A percentile compares a stretch with the other conserved stretches of the same genome.
Evolutionary conservation across 2,113 vertebrate genomes (phyloP).

Genomic region (Protobothrops mucrosquamatus): DNA sequence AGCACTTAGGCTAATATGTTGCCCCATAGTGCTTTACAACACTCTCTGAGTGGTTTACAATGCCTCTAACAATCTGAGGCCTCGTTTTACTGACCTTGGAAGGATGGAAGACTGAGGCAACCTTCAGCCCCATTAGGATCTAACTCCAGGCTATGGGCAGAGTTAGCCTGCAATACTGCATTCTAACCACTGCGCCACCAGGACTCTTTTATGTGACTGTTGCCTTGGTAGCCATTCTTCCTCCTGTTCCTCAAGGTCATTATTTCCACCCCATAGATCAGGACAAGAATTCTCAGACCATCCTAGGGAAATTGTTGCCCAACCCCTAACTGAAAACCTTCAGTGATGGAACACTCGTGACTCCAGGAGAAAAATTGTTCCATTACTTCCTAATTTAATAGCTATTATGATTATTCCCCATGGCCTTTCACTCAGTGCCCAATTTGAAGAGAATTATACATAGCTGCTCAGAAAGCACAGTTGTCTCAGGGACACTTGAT

Average conservation of each 20-base stretch:
- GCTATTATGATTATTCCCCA: background rate
- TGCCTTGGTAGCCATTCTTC: background rate
- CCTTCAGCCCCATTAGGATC: too few species aligned
- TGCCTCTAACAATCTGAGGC: too few species aligned
- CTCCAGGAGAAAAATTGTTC: background rate
- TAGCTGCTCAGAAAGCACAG: background rate
- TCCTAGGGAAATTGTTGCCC: background rate
- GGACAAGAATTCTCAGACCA: background rate
- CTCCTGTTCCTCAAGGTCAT: background rate
- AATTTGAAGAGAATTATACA: background rate
- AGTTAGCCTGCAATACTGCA: background rate
- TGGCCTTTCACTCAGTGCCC: background rate
- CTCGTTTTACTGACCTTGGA: too few species aligned
- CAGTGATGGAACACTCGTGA: background rate
- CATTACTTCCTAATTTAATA: background rate
- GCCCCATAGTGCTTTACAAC: too few species aligned
- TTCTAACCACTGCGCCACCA: background rate
- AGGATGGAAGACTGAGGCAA: too few species aligned
- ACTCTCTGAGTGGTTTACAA: too few species aligned
- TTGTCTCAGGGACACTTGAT: constrained; percentile 7
- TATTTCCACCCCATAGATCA: background rate
- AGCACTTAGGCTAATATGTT: too few species aligned
- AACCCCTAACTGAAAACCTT: background rate
- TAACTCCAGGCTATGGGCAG: background rate
- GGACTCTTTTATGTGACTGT: background rate